A percentile compares a stretch with the other conserved stretches of the same genome.
Conservation (phyloP, 1,140 invertebrate genomes). For the Drosophila sp. region DNA sequence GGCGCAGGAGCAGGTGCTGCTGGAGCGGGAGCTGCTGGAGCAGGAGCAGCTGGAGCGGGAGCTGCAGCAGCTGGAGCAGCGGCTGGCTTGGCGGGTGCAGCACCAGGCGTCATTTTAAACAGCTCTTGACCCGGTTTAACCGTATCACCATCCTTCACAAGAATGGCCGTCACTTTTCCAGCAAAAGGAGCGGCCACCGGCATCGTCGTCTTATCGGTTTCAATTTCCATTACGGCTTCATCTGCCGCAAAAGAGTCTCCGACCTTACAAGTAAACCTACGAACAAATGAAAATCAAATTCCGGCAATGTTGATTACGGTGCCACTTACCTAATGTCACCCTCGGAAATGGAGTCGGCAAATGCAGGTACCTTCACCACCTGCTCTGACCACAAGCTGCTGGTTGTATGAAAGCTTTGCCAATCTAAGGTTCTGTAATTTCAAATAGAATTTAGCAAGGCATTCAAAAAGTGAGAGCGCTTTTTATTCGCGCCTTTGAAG, state of each 20-base stretch:
- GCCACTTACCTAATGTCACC: slow-evolving; percentile 94
- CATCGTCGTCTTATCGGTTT: slow-evolving; percentile 99
- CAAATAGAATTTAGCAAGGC: not conserved
- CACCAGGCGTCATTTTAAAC: slow-evolving; percentile 90
- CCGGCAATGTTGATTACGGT: not conserved
- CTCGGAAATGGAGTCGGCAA: slow-evolving; percentile 99
- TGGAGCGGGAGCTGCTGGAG: slow-evolving; percentile 65
- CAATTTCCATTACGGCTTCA: slow-evolving; percentile 98
- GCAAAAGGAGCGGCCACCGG: slow-evolving; percentile 94
- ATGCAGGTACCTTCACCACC: slow-evolving; percentile 94
- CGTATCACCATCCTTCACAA: slow-evolving; percentile 95
- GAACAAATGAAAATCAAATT: not conserved
- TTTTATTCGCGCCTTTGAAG: too few relatives aligned
- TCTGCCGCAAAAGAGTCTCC: slow-evolving; percentile 97
- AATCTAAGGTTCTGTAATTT: not conserved
- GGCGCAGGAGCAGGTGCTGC: slow-evolving; percentile 87
- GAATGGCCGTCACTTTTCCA: slow-evolving; percentile 94
- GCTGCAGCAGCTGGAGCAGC: slow-evolving; percentile 78
- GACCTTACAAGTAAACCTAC: slow-evolving; percentile 89
- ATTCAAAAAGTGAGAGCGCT: too few relatives aligned
- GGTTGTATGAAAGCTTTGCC: slow-evolving; percentile 69
- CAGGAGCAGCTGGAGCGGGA: slow-evolving; percentile 84
- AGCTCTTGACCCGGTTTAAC: slow-evolving; percentile 94
- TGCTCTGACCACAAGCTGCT: slow-evolving; percentile 73
- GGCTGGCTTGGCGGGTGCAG: slow-evolving; percentile 68